phyloP scores from a whole-genome alignment of 2,113 vertebrate genomes.

The Jaculus jaculus region DNA sequence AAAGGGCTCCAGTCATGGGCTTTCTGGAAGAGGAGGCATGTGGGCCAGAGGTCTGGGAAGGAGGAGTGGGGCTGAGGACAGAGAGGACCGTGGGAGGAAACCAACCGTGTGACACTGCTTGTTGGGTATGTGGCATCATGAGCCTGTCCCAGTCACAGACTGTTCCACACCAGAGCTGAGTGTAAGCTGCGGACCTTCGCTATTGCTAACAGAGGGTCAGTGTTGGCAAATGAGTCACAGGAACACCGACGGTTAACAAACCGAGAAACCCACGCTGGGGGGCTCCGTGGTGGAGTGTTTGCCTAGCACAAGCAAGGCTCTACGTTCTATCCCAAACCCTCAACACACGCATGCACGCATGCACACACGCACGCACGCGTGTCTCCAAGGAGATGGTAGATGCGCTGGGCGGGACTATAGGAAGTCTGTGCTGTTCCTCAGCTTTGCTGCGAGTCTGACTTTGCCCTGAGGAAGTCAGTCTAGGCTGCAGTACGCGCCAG shows the following conservation, averaged over 20 bases:
- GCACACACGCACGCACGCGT: no score
- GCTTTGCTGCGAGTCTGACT: neutral
- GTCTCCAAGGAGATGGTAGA: no score
- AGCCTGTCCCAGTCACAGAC: neutral
- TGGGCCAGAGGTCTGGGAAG: neutral
- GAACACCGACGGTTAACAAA: neutral
- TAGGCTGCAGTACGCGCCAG: no score
- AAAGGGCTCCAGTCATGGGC: neutral
- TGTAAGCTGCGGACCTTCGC: neutral
- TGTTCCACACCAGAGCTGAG: accelerated
- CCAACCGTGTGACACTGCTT: no score
- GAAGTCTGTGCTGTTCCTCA: neutral
- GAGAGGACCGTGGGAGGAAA: neutral
- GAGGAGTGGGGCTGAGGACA: neutral
- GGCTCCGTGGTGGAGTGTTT: no score
- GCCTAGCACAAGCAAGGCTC: no score
- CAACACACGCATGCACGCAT: no score
- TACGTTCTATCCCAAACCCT: no score
- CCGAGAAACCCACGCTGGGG: no score
- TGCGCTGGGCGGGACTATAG: accelerated
- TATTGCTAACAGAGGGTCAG: accelerated
- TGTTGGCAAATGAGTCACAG: accelerated
- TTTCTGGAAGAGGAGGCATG: neutral
- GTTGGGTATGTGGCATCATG: no score
- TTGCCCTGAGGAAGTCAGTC: neutral